Evolutionary conservation across 2,113 vertebrate genomes (phyloP).

Genomic region (Gila orcuttii): DNA sequence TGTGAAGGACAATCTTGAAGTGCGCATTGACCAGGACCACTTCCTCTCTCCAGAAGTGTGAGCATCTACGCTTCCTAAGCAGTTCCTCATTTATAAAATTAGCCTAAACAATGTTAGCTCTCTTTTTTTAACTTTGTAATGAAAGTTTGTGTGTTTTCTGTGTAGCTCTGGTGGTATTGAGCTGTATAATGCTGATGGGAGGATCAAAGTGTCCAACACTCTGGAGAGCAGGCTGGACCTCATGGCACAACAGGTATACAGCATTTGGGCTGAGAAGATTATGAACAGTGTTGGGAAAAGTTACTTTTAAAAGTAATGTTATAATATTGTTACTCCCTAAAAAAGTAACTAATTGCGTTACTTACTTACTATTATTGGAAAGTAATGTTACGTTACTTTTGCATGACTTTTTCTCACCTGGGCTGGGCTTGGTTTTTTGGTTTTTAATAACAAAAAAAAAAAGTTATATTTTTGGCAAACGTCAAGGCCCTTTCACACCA

Average conservation of each 20-base stretch:
- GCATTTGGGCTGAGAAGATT: background rate
- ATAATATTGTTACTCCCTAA: too few relatives aligned
- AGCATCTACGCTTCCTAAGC: constrained; percentile 55
- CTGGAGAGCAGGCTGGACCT: constrained; percentile 96
- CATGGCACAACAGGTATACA: constrained; percentile 91
- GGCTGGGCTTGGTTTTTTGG: too few relatives aligned
- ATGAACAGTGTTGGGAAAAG: too few relatives aligned
- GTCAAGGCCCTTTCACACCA: too few relatives aligned
- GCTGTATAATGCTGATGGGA: constrained; percentile 87
- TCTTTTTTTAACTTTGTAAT: background rate
- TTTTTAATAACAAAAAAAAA: too few relatives aligned
- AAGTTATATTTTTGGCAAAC: too few relatives aligned
- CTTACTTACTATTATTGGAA: too few relatives aligned
- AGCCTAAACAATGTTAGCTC: background rate
- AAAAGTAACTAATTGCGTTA: too few relatives aligned
- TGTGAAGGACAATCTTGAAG: constrained; percentile 86
- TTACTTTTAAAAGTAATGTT: too few relatives aligned
- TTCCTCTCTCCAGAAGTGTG: constrained; percentile 89
- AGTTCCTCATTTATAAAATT: background rate
- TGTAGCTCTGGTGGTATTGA: constrained; percentile 92
- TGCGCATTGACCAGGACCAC: constrained; percentile 89
- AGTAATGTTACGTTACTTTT: too few relatives aligned
- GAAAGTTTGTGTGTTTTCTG: background rate
- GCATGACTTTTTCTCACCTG: too few relatives aligned
- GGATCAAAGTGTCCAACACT: constrained; percentile 96